phyloP scores from a whole-genome alignment of 2,888 invertebrate species.

The Spisula subtruncata region DNA sequence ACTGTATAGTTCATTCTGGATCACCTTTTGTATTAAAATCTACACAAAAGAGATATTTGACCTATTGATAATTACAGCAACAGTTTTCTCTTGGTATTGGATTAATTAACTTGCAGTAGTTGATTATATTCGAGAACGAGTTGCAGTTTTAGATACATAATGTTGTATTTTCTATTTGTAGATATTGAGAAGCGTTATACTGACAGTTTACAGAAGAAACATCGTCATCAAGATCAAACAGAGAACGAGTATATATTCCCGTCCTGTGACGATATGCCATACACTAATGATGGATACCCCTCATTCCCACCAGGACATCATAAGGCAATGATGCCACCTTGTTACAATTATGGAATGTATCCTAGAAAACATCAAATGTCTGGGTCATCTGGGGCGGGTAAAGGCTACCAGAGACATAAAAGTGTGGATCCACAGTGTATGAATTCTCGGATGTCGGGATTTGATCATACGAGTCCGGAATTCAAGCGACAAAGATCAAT shows the following conservation, averaged over 20 bases:
- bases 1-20: too few species aligned
- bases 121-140: too few species aligned
- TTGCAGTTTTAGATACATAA: too few species aligned
- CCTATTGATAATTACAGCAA: too few species aligned
- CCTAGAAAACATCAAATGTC: constrained; percentile 39
- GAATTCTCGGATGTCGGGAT: constrained; percentile 34
- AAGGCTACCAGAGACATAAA: constrained; percentile 63
- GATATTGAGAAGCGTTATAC: constrained; percentile 63
- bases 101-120: too few species aligned
- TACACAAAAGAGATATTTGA: too few species aligned
- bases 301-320: constrained; percentile 33
- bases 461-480: constrained; percentile 64
- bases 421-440: constrained; percentile 52
- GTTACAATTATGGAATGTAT: constrained; percentile 47
- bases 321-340: constrained; percentile 39
- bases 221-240: constrained; percentile 55
- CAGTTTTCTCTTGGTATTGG: too few species aligned
- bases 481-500: constrained; percentile 66
- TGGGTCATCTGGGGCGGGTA: constrained; percentile 29
- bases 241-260: constrained; percentile 60
- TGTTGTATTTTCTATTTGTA: constrained; percentile 27
- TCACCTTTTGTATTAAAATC: too few species aligned
- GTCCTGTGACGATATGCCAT: constrained; percentile 54
- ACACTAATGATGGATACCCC: constrained; percentile 24
- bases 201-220: constrained; percentile 57